Conservation (phyloP, 2,888 invertebrate species). For the Acrobasis suavella region DNA sequence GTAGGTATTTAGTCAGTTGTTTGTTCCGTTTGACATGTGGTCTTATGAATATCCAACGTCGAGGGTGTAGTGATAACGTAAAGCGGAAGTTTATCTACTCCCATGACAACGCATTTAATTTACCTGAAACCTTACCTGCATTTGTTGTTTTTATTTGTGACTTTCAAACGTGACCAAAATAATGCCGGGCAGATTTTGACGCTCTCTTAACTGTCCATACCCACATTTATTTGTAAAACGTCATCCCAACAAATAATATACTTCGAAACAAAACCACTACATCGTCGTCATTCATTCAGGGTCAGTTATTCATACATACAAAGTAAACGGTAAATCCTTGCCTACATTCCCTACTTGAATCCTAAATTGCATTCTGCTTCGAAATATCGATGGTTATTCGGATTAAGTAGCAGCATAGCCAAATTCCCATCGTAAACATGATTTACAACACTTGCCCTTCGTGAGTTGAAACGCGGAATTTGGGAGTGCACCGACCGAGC, state of each 20-base stretch:
- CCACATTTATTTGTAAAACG: background rate
- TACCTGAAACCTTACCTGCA: background rate
- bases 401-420: background rate
- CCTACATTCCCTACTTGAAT: too few species aligned
- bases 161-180: background rate
- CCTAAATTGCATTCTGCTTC: too few species aligned
- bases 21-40: background rate
- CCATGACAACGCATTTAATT: background rate
- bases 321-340: background rate
- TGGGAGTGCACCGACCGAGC: constrained; percentile 24
- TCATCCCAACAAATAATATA: background rate
- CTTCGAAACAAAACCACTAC: background rate
- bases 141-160: too few species aligned
- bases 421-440: constrained; percentile 13
- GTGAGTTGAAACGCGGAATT: constrained; percentile 14
- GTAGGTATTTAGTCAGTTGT: background rate
- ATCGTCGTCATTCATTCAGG: background rate
- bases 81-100: background rate
- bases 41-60: background rate
- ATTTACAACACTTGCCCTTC: constrained; percentile 12
- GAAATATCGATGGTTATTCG: too few species aligned
- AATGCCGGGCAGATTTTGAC: background rate
- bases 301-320: too few species aligned
- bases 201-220: background rate
- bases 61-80: too few species aligned